Evolutionary conservation across 2,113 vertebrate species (phyloP).

Genomic region (Canis aureus): DNA sequence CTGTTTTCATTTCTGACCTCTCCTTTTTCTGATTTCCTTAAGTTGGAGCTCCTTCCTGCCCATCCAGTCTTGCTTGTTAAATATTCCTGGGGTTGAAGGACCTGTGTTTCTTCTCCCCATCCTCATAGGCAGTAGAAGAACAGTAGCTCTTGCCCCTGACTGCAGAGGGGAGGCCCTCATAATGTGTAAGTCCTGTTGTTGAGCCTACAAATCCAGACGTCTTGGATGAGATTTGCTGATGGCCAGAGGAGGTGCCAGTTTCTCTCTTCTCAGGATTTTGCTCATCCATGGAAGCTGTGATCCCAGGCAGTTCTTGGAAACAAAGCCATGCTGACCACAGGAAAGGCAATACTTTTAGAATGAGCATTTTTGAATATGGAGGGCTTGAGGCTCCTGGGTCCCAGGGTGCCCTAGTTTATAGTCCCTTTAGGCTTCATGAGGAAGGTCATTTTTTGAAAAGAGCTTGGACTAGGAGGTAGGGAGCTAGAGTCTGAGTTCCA

Average conservation of each 20-base stretch:
- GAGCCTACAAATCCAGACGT: not conserved
- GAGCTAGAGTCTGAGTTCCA: not conserved
- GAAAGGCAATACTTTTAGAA: not conserved
- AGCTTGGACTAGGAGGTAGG: not conserved
- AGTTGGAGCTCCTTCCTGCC: accelerated
- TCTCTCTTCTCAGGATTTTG: not conserved
- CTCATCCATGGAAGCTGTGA: not conserved
- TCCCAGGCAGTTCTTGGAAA: not conserved
- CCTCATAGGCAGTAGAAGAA: too few species aligned
- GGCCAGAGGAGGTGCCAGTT: not conserved
- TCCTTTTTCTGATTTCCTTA: not conserved
- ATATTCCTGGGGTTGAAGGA: not conserved
- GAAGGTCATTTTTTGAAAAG: not conserved
- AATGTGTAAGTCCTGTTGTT: not conserved
- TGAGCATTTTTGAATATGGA: not conserved
- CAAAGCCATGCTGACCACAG: not conserved
- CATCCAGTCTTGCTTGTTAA: not conserved
- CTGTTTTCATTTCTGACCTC: not conserved
- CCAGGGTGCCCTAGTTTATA: accelerated
- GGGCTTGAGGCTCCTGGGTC: not conserved
- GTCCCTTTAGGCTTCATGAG: not conserved
- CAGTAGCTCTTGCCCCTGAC: too few species aligned
- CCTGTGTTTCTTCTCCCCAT: not conserved
- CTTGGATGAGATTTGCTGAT: not conserved
- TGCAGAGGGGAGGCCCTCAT: not conserved